Evolutionary conservation across 1,140 invertebrate genomes (phyloP).

Genomic region (Drosophila pseudoananassae): DNA sequence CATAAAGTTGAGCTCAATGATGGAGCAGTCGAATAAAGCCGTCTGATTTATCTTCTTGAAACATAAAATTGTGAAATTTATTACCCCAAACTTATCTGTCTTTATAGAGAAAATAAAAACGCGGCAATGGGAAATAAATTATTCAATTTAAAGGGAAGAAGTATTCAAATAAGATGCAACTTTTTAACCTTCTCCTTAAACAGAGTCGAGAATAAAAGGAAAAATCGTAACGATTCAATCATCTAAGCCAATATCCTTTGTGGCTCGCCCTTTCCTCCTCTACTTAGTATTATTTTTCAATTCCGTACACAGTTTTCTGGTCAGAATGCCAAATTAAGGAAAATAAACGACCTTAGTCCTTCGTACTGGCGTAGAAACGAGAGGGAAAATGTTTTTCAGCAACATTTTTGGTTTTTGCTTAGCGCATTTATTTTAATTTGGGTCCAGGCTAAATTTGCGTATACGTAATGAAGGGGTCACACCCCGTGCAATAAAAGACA

Average conservation of each 20-base stretch:
- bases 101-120: neutral
- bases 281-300: constrained; percentile 41
- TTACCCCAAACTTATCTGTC: neutral
- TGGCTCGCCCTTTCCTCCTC: neutral
- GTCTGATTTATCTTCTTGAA: neutral
- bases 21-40: constrained; percentile 13
- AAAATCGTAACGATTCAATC: neutral
- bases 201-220: too few species aligned
- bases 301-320: constrained; percentile 11
- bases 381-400: constrained; percentile 26
- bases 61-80: constrained; percentile 7
- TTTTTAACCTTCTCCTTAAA: too few species aligned
- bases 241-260: neutral
- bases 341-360: constrained; percentile 37
- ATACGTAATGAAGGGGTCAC: constrained; percentile 51
- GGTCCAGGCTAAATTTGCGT: constrained; percentile 63
- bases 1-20: constrained; percentile 31
- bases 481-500: constrained; percentile 45
- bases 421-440: constrained; percentile 70
- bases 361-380: constrained; percentile 22
- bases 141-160: neutral
- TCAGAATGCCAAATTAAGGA: constrained; percentile 32
- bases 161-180: too few species aligned
- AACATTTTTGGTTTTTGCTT: constrained; percentile 38
- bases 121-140: neutral